A percentile compares a stretch with the other conserved stretches of the same genome.
phyloP scores from a whole-genome alignment of 1,140 invertebrate genomes.

The Saccostrea echinata region DNA sequence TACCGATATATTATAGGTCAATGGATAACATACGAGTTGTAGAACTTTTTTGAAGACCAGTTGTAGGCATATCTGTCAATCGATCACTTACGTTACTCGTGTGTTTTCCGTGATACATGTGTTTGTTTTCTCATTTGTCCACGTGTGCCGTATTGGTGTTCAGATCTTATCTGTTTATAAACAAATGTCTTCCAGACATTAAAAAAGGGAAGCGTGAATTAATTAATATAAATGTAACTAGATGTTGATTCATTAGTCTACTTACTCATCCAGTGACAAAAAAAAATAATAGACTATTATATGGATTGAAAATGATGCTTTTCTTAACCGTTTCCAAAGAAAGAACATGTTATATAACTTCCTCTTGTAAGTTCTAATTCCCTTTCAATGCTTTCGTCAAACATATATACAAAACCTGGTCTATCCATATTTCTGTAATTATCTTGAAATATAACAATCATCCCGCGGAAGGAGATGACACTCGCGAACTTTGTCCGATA shows the following conservation, averaged over 20 bases:
- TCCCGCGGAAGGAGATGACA: constrained; percentile 16
- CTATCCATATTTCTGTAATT: constrained; percentile 22
- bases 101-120: neutral
- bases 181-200: neutral
- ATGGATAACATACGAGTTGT: no score
- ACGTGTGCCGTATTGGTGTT: neutral
- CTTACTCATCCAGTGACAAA: no score
- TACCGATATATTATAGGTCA: no score
- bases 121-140: neutral
- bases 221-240: neutral
- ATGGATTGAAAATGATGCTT: no score
- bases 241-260: neutral
- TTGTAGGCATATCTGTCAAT: neutral
- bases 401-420: neutral
- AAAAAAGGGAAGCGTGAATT: neutral
- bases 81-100: neutral
- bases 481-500: constrained; percentile 19
- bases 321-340: no score
- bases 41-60: no score
- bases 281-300: no score
- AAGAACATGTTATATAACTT: no score
- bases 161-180: neutral
- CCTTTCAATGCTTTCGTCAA: neutral
- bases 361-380: neutral
- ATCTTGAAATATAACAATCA: neutral